Evolutionary conservation across 2,797 vertebrate species (phyloP).

Genomic region (Mycteria americana): DNA sequence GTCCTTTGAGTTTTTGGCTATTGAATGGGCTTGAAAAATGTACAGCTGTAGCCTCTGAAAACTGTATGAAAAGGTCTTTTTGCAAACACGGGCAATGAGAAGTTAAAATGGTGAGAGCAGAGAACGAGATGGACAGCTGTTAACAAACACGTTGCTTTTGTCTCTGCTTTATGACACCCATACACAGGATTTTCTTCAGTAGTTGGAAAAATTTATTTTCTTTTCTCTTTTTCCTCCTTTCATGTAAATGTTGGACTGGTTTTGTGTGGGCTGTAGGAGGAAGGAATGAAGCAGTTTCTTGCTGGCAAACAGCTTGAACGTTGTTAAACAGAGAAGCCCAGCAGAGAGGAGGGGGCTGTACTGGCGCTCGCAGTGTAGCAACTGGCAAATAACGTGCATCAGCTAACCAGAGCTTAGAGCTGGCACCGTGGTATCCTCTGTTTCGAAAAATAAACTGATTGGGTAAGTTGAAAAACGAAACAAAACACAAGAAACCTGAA

Average conservation of each 20-base stretch:
- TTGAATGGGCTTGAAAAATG: neutral
- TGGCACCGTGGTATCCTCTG: neutral
- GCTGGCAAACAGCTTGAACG: neutral
- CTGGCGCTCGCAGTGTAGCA: accelerated
- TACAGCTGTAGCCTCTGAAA: neutral
- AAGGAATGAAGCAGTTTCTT: neutral
- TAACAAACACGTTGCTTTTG: neutral
- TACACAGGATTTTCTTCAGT: accelerated
- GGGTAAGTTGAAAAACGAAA: neutral
- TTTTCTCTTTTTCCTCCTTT: neutral
- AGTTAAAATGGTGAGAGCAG: neutral
- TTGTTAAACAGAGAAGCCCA: neutral
- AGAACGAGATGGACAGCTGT: neutral
- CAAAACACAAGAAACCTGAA: neutral
- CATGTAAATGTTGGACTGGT: neutral
- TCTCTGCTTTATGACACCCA: neutral
- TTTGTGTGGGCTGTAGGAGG: neutral
- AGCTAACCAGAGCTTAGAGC: neutral
- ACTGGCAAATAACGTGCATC: neutral
- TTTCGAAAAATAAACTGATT: neutral
- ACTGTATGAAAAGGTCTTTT: neutral
- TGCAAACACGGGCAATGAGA: neutral
- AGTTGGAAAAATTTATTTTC: neutral
- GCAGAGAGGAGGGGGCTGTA: neutral
- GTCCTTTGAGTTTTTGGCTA: neutral